Evolutionary conservation across 2,888 invertebrate genomes (phyloP), one percentile per base, ranked within the genome.

Genomic region (Vesta saturnalis): DNA sequence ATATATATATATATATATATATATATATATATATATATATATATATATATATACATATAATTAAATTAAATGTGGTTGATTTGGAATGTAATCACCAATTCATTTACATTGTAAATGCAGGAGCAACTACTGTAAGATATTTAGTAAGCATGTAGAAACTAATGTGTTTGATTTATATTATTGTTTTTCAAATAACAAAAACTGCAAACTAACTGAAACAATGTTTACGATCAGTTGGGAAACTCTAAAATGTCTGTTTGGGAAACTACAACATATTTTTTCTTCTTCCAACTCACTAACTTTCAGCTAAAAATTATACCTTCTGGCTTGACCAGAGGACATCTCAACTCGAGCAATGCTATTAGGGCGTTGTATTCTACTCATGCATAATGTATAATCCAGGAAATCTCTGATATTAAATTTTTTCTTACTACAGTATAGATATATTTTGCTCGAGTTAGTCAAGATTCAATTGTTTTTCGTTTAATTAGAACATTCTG

Each of bases 221-320:
- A 12, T 39, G 4, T 49, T 18, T 49, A 5, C 47, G 18, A 49
- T 16, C 15, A 52, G 8, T 21, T 21, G 12, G 12, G 21, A 52
- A 52, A 21, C 23, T 54, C 21, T 71, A 66, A 74, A 73, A 76
- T 78, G 79, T 80, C 81, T 77, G 74, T 75, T 74, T 71, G 77
- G 77, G 79, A 79, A 77, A 78, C 18, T 16, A 77, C 78, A 80
- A 81, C 81, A 82, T 82, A 83, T 83, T 83, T 79, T 75, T 76
- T 81, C 78, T 78, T 80, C 80, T 82, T 83, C 81, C 82, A 77
- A 78, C 76, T 79, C 79, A 81, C 79, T 81, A 79, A 78, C 75
- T 78, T 79, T 75, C 76, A 78, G 78, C 81, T 78, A 81, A 82
- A 82, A 81, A 82, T 82, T 81, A 81, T 82, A 80, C 80, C 78